Percentiles rank a stretch among this genome's conserved stretches.
These are phyloP conservation scores for Rafetus swinhoei DNA, from an alignment of 2,113 vertebrate species.

Conservation along the genomic window DNA sequence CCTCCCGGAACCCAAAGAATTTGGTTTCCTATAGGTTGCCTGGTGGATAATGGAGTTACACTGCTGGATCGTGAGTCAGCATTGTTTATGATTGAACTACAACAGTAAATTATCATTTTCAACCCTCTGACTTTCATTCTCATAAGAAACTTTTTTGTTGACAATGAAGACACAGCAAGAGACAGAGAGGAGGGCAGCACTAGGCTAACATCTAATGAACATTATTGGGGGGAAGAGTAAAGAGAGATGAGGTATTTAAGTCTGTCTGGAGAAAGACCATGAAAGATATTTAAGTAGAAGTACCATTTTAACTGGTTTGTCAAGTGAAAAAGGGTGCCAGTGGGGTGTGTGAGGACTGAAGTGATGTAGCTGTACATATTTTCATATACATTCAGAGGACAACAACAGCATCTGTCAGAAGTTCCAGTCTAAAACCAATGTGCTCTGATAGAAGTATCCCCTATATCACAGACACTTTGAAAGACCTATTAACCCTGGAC, in stretches of 20 bases:
- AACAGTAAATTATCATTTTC: too few relatives aligned
- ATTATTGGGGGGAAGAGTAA: neutral
- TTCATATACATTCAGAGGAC: neutral
- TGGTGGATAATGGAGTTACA: too few relatives aligned
- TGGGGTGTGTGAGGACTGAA: neutral
- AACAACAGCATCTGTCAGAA: neutral
- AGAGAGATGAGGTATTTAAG: neutral
- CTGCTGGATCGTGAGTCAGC: too few relatives aligned
- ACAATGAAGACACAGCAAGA: neutral
- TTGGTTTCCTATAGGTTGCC: too few relatives aligned
- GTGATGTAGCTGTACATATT: neutral
- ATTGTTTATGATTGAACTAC: too few relatives aligned
- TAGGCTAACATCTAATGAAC: neutral
- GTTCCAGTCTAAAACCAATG: neutral
- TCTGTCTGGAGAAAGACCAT: neutral
- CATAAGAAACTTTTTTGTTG: neutral
- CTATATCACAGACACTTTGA: neutral
- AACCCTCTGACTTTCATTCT: too few relatives aligned
- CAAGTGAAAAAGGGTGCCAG: neutral
- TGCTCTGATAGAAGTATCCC: neutral
- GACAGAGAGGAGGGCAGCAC: neutral
- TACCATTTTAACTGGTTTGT: neutral
- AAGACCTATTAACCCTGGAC: neutral
- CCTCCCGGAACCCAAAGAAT: too few relatives aligned
- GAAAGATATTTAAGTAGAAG: neutral